Evolutionary conservation across 1,140 invertebrate genomes (phyloP).

Genomic region (Hypothenemus hampei): DNA sequence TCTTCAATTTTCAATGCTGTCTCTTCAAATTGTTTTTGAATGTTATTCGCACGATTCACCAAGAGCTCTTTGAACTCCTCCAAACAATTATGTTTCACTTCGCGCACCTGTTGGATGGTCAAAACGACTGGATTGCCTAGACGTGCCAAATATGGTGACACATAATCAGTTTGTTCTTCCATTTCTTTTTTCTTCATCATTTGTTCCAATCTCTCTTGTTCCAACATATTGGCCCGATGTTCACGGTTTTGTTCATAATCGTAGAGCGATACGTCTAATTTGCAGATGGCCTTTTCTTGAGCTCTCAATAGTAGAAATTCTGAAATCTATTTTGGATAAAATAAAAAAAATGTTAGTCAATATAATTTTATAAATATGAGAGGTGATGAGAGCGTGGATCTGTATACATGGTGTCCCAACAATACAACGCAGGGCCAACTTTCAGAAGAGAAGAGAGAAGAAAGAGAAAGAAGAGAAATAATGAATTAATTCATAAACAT

Average conservation of each 20-base stretch:
- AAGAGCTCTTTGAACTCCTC: constrained; percentile 52
- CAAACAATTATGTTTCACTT: constrained; percentile 49
- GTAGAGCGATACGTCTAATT: constrained; percentile 50
- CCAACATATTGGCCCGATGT: constrained; percentile 45
- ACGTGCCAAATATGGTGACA: constrained; percentile 54
- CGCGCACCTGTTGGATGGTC: constrained; percentile 43
- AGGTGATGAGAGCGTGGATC: background rate
- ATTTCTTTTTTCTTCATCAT: constrained; percentile 38
- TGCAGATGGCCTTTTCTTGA: constrained; percentile 47
- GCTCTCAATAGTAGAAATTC: constrained; percentile 47
- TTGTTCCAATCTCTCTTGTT: constrained; percentile 34
- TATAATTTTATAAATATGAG: constrained; percentile 1
- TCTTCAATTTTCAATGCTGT: constrained; percentile 29
- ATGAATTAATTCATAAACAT: too few relatives aligned
- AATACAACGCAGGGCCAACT: too few relatives aligned
- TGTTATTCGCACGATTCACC: constrained; percentile 50
- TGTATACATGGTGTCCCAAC: too few relatives aligned
- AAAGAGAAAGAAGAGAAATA: too few relatives aligned
- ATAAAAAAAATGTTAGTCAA: constrained; percentile 8
- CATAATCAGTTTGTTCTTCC: constrained; percentile 46
- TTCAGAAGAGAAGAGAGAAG: too few relatives aligned
- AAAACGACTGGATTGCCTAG: constrained; percentile 45
- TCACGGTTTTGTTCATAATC: constrained; percentile 54
- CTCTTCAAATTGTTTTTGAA: constrained; percentile 51
- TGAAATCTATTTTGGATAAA: constrained; percentile 25